Conservation (phyloP, 2,888 invertebrate genomes). For the Microdon myrmicae region DNA sequence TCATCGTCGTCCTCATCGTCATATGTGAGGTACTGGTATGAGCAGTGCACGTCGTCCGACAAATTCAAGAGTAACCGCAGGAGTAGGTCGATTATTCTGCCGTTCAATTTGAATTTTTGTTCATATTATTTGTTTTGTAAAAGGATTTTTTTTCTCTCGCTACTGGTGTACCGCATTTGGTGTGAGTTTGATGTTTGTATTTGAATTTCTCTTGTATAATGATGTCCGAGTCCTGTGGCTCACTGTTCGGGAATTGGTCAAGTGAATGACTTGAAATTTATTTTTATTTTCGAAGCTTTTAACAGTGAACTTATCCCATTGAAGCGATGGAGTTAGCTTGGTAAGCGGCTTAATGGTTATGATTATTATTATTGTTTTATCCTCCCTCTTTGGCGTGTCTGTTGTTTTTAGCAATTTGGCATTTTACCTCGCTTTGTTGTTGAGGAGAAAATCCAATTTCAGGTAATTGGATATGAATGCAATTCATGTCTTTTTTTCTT, state of each 20-base stretch:
- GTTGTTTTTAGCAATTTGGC: too few species aligned
- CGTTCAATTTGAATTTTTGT: constrained; percentile 35
- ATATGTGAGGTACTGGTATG: constrained; percentile 13
- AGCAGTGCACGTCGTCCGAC: constrained; percentile 19
- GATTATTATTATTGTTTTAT: constrained; percentile 41
- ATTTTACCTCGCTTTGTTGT: neutral
- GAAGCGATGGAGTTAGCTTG: neutral
- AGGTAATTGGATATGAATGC: constrained; percentile 33
- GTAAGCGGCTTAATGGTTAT: constrained; percentile 31
- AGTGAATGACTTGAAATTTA: constrained; percentile 32
- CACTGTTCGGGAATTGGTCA: constrained; percentile 20
- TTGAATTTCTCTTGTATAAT: constrained; percentile 35
- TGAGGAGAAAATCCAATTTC: constrained; percentile 8
- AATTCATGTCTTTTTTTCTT: too few species aligned
- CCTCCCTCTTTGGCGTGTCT: constrained; percentile 12
- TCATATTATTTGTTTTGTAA: constrained; percentile 10
- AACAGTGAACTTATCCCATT: constrained; percentile 20
- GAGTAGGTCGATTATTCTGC: constrained; percentile 29
- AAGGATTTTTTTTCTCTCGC: constrained; percentile 11
- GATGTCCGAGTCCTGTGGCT: constrained; percentile 32
- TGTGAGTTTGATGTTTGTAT: constrained; percentile 30
- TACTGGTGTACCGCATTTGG: too few species aligned
- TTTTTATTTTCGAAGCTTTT: constrained; percentile 33
- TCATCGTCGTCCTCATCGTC: constrained; percentile 14
- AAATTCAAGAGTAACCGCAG: constrained; percentile 35